Evolutionary conservation across 2,888 invertebrate species (phyloP).

Genomic region (Chrysolina haemoptera): DNA sequence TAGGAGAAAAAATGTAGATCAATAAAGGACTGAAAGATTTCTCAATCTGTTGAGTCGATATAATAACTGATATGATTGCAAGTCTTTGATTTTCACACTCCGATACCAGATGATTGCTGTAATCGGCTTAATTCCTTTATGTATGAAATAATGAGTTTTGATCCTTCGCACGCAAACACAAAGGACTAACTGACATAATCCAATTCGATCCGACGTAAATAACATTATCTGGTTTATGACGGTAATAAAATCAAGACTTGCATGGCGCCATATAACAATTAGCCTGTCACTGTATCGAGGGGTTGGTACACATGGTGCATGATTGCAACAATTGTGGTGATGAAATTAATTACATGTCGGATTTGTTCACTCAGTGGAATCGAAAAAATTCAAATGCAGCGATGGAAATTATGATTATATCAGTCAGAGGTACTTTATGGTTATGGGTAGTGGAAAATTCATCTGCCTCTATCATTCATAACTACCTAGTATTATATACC

Average conservation of each 20-base stretch:
- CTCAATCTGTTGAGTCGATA: too few species aligned
- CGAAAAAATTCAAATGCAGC: not conserved
- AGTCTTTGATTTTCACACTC: too few species aligned
- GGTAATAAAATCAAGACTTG: constrained; percentile 11
- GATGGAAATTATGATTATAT: too few species aligned
- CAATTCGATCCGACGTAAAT: not conserved
- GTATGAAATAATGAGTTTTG: not conserved
- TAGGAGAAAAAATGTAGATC: too few species aligned
- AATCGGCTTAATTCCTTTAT: not conserved
- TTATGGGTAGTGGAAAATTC: too few species aligned
- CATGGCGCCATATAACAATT: constrained; percentile 31
- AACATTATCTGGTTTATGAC: constrained; percentile 10
- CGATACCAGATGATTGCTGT: too few species aligned
- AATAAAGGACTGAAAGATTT: too few species aligned
- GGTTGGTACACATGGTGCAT: constrained; percentile 6
- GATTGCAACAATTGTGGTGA: not conserved
- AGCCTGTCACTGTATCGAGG: constrained; percentile 21
- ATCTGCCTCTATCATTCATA: too few species aligned
- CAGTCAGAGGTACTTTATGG: too few species aligned
- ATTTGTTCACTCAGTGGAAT: not conserved
- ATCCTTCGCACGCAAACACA: not conserved
- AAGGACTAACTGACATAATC: not conserved
- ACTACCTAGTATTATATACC: too few species aligned
- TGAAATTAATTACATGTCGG: not conserved
- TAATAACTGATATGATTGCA: too few species aligned